Percentiles rank a stretch among this genome's conserved stretches.
Evolutionary conservation across 1,140 invertebrate genomes (phyloP).

Genomic region (Phocides pigmalion): DNA sequence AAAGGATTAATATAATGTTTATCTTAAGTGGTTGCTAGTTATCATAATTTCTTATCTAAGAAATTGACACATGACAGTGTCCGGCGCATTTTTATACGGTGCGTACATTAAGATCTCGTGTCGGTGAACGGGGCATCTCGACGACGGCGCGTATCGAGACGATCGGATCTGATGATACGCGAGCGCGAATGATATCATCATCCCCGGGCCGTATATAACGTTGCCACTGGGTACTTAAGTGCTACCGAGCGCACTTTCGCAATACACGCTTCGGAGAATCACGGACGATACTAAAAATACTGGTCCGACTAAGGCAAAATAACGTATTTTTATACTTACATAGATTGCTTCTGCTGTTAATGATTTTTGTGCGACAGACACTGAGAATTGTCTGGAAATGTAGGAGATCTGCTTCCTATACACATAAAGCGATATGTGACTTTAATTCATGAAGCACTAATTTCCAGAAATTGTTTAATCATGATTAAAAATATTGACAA

Average conservation of each 20-base stretch:
- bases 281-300: slow-evolving; percentile 21
- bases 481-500: too few relatives aligned
- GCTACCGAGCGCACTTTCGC: slow-evolving; percentile 32
- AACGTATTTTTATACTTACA: slow-evolving; percentile 2
- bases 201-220: slow-evolving; percentile 27
- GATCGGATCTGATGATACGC: slow-evolving; percentile 57
- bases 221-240: slow-evolving; percentile 30
- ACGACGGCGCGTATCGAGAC: slow-evolving; percentile 45
- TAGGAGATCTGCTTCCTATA: neutral
- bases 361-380: neutral
- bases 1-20: slow-evolving; percentile 35
- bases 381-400: neutral
- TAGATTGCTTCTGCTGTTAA: slow-evolving; percentile 15
- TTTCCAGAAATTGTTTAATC: too few relatives aligned
- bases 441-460: too few relatives aligned
- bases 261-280: slow-evolving; percentile 27
- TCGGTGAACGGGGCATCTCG: slow-evolving; percentile 38
- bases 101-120: slow-evolving; percentile 53
- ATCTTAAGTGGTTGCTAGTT: slow-evolving; percentile 34
- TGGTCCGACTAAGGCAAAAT: slow-evolving; percentile 17
- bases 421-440: too few relatives aligned
- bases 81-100: slow-evolving; percentile 51
- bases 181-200: slow-evolving; percentile 53
- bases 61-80: slow-evolving; percentile 54
- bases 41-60: slow-evolving; percentile 46